These are phyloP conservation scores for Standfussiana lucernea DNA, from an alignment of 2,888 invertebrate genomes.

Conservation along the genomic window DNA sequence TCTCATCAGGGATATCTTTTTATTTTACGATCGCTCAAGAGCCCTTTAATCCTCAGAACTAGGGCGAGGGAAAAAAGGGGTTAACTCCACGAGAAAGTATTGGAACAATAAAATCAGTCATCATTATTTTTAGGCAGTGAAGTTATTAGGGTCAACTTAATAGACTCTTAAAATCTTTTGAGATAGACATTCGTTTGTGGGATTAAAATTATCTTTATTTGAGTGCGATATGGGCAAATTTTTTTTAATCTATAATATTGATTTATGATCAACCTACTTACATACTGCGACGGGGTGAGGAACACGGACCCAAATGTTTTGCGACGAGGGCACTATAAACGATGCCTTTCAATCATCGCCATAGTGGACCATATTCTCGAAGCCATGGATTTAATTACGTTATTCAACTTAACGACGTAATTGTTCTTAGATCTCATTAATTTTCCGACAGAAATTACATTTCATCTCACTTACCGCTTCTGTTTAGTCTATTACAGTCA, in stretches of 20 bases:
- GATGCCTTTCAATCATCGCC: not conserved
- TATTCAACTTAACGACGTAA: constrained; percentile 28
- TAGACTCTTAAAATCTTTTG: not conserved
- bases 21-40: constrained; percentile 64
- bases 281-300: not conserved
- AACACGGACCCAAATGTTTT: not conserved
- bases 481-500: not conserved
- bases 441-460: constrained; percentile 7
- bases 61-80: constrained; percentile 43
- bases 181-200: not conserved
- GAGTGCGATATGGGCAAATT: not conserved
- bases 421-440: constrained; percentile 6
- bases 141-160: not conserved
- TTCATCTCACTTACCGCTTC: not conserved
- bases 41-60: constrained; percentile 60
- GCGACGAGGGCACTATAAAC: not conserved
- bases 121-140: constrained; percentile 1
- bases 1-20: constrained; percentile 49
- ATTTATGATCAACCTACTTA: not conserved
- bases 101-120: constrained; percentile 62
- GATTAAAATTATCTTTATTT: not conserved
- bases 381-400: not conserved
- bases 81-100: constrained; percentile 54
- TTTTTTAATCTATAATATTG: not conserved
- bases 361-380: not conserved